Evolutionary conservation across 2,888 invertebrate genomes (phyloP), one percentile per base, ranked within the genome.

Genomic region (Scotopteryx bipunctaria): DNA sequence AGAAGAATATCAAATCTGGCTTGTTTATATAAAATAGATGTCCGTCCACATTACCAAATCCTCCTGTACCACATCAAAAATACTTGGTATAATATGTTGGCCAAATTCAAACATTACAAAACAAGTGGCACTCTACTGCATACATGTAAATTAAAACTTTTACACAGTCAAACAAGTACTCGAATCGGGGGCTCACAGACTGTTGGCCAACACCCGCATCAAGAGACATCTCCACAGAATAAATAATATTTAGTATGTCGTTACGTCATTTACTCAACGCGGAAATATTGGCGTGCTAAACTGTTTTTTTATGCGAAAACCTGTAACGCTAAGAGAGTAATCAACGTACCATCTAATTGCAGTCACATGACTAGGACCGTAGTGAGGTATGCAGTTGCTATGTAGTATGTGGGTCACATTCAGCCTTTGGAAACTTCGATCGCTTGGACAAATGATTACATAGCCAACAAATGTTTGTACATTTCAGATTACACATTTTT

Each of bases 201-300:
- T 48, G 33, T 55, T 43, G 49, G 59, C 40, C 59, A 69, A 69
- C 62, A 67, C 75, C 77, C 74, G 78, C 70, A 75, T 76, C 35
- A 62, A 67, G 66, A 68, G 67, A 67, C 69, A 67, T 59, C 57
- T 58, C 57, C 46, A 27, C 43, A 47, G 47, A 38, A 23, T 47
- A 43, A 19, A 37, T 29, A 37, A 5, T 4, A 46, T 16, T 27
- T 4, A 19, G 32, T 25, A 21, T n/a, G 13, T 8, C 13, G 17
- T 54, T 54, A 44, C 54, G 48, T 48, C 45, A 52, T 33, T 31
- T 13, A 29, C 49, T 38, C 47, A 33, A 69, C 65, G 64, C 76
- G 79, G 80, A 79, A 80, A 70, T 59, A 62, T 64, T 62, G 55
- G 44, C 59, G 63, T 65, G 66, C 63, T 53, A 71, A 65, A 61